A percentile compares a stretch with the other conserved stretches of the same genome.
phyloP scores from a whole-genome alignment of 2,888 invertebrate genomes.

The Eutolmus rufibarbis region DNA sequence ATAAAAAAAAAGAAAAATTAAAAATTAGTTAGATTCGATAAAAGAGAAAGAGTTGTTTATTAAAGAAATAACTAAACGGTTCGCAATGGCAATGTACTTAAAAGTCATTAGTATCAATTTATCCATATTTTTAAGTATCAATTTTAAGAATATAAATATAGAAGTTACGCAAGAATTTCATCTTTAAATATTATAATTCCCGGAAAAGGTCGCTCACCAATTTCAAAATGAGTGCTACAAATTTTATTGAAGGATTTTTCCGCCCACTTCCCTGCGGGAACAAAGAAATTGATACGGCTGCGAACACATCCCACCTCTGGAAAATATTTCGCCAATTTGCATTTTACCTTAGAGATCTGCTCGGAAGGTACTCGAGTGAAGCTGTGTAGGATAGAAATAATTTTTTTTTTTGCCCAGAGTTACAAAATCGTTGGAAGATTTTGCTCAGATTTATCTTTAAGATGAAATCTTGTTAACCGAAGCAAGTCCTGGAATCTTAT shows the following conservation, averaged over 20 bases:
- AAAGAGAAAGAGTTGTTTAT: no score
- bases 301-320: not conserved
- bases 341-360: not conserved
- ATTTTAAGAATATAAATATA: not conserved
- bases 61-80: no score
- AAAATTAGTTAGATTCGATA: no score
- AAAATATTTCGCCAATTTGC: not conserved
- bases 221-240: not conserved
- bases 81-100: no score
- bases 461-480: slow-evolving; percentile 38
- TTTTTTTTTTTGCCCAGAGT: not conserved
- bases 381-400: not conserved
- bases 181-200: not conserved
- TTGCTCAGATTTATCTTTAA: slow-evolving; percentile 25
- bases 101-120: no score
- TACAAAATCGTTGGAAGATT: not conserved
- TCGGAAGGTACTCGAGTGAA: not conserved
- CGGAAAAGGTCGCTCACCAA: not conserved
- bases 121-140: not conserved
- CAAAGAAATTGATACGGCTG: not conserved
- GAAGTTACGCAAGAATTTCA: not conserved
- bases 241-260: not conserved
- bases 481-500: slow-evolving; percentile 36
- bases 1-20: no score
- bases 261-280: not conserved